Evolutionary conservation across 2,888 invertebrate genomes (phyloP).

Genomic region (Cantharis nigra): DNA sequence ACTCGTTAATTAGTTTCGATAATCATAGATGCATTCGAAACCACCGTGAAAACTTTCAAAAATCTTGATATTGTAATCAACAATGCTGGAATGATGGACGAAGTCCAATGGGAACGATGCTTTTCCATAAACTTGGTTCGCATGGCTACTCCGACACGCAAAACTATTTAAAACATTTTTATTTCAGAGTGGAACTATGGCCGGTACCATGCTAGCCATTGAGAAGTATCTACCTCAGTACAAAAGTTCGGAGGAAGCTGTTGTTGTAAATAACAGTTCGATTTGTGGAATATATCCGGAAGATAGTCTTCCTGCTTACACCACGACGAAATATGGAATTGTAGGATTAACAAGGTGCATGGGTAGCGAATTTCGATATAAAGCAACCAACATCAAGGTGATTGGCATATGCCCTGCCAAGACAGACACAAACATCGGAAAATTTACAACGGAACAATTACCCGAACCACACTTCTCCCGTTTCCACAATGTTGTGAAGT

Average conservation of each 20-base stretch:
- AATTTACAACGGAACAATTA: neutral
- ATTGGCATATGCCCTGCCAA: slow-evolving; percentile 33
- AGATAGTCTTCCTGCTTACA: slow-evolving; percentile 10
- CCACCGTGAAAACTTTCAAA: neutral
- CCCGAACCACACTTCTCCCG: neutral
- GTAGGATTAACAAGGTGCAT: slow-evolving; percentile 28
- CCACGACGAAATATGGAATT: slow-evolving; percentile 15
- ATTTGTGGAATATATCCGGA: slow-evolving; percentile 28
- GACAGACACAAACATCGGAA: slow-evolving; percentile 7
- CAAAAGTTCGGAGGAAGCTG: slow-evolving; percentile 34
- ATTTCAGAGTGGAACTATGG: slow-evolving; percentile 27
- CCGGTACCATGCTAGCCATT: slow-evolving; percentile 35
- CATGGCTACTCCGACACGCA: neutral
- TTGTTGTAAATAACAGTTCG: slow-evolving; percentile 38
- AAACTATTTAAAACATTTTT: neutral
- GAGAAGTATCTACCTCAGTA: slow-evolving; percentile 37
- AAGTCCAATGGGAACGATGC: slow-evolving; percentile 31
- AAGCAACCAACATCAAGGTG: slow-evolving; percentile 21
- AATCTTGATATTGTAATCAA: slow-evolving; percentile 36
- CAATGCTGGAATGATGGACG: slow-evolving; percentile 35
- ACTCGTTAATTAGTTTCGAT: neutral
- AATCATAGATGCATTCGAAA: slow-evolving; percentile 2
- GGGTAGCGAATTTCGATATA: slow-evolving; percentile 13
- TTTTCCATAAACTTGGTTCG: slow-evolving; percentile 37
- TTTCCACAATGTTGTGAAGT: neutral